phyloP scores from a whole-genome alignment of 2,888 invertebrate species.

The Dysmachus trigonus region DNA sequence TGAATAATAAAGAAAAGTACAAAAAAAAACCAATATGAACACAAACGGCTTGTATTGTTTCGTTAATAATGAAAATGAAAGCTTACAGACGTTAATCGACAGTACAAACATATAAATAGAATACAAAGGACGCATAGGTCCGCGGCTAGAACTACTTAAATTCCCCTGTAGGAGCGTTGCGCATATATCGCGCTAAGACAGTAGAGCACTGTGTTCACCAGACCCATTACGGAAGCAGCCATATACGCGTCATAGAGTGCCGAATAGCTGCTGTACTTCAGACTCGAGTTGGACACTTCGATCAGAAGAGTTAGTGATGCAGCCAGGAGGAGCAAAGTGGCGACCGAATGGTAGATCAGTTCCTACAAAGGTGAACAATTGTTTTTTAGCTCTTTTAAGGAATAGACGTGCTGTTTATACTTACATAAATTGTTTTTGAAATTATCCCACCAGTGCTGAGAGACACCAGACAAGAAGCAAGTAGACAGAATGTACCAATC shows the following conservation, averaged over 20 bases:
- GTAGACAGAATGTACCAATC: conserved; percentile 79
- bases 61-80: background rate
- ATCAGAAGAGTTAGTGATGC: conserved; percentile 76
- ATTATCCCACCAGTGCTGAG: conserved; percentile 84
- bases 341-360: conserved; percentile 81
- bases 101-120: conserved; percentile 3
- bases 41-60: background rate
- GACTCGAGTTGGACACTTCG: conserved; percentile 66
- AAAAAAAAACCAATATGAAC: background rate
- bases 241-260: conserved; percentile 72
- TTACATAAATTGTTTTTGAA: conserved; percentile 72
- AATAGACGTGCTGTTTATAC: conserved; percentile 45
- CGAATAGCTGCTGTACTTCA: conserved; percentile 58
- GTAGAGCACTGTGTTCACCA: conserved; percentile 77
- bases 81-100: background rate
- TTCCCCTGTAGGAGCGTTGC: conserved; percentile 78
- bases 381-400: background rate
- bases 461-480: conserved; percentile 79
- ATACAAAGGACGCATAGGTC: background rate
- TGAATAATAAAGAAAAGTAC: background rate
- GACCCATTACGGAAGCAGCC: conserved; percentile 78
- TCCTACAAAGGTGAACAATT: conserved; percentile 69
- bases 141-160: conserved; percentile 64
- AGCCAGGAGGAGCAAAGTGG: conserved; percentile 76
- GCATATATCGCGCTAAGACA: conserved; percentile 81